These are phyloP conservation scores for Lomographa bimaculata DNA, from an alignment of 2,888 invertebrate genomes.

Conservation along the genomic window DNA sequence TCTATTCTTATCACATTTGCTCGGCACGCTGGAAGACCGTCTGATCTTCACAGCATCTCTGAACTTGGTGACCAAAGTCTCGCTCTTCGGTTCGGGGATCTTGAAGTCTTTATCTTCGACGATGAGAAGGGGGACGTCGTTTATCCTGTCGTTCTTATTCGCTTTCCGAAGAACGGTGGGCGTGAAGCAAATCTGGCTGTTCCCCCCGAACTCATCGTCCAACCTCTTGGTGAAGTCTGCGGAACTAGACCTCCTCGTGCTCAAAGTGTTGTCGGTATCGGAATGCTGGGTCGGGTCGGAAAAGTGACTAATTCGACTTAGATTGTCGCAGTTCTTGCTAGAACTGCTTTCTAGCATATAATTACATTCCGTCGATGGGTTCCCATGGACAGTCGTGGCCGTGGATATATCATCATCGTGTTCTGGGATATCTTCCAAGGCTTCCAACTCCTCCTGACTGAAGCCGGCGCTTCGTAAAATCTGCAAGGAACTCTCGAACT, in stretches of 20 bases:
- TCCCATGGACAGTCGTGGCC: conserved; percentile 66
- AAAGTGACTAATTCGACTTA: conserved; percentile 82
- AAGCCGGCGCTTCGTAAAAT: conserved; percentile 85
- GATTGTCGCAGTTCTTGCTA: conserved; percentile 74
- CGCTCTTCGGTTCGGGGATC: conserved; percentile 68
- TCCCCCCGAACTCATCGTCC: conserved; percentile 70
- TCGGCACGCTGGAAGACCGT: conserved; percentile 87
- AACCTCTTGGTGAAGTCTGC: conserved; percentile 85
- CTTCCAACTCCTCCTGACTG: conserved; percentile 81
- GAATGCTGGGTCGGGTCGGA: conserved; percentile 73
- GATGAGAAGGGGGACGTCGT: conserved; percentile 51
- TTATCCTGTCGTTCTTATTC: conserved; percentile 64
- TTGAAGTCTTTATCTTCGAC: conserved; percentile 66
- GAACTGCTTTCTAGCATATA: conserved; percentile 68
- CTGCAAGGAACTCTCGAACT: conserved; percentile 91
- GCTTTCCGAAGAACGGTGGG: conserved; percentile 71
- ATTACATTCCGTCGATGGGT: conserved; percentile 62
- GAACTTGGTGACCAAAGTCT: conserved; percentile 72
- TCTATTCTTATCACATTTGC: conserved; percentile 86
- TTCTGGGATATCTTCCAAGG: conserved; percentile 73
- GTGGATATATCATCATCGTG: conserved; percentile 73
- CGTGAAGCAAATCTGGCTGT: conserved; percentile 67
- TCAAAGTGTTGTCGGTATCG: conserved; percentile 67
- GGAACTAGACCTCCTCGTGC: conserved; percentile 83
- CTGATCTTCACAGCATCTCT: conserved; percentile 85